Conservation (phyloP, 2,113 vertebrate species). For the Cavia aperea region DNA sequence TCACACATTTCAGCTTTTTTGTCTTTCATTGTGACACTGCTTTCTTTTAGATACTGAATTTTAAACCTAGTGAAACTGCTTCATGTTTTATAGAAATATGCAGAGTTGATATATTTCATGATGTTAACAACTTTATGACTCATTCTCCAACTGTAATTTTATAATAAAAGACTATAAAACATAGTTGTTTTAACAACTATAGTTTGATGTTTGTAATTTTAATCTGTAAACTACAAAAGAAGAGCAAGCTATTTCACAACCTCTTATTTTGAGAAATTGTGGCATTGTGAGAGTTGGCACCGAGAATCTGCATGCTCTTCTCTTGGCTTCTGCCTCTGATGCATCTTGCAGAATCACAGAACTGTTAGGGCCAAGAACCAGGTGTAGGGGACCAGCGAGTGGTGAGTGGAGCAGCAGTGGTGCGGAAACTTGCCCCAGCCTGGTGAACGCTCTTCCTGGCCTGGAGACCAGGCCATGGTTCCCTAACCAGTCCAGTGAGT, state of each 20-base stretch:
- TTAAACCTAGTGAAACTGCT: background rate
- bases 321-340: rapidly evolving
- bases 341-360: background rate
- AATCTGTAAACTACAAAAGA: constrained; percentile 4
- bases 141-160: constrained; percentile 36
- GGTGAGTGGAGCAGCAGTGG: no score
- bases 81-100: background rate
- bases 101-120: background rate
- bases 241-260: background rate
- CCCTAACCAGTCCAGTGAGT: no score
- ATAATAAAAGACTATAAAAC: constrained; percentile 28
- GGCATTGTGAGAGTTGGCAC: background rate
- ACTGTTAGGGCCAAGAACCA: rapidly evolving
- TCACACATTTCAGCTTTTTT: background rate
- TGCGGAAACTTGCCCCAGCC: no score
- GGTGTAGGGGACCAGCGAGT: background rate
- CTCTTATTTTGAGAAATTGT: background rate
- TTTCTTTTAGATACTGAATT: background rate
- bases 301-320: no score
- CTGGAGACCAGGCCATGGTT: no score
- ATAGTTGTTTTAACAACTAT: constrained; percentile 31
- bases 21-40: background rate
- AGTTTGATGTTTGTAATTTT: constrained; percentile 21
- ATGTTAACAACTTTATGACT: constrained; percentile 27
- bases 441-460: no score